Percentiles rank a stretch among this genome's conserved stretches.
These are phyloP conservation scores for Orthonychiurus folsomi DNA, from an alignment of 2,888 invertebrate species.

Conservation along the genomic window DNA sequence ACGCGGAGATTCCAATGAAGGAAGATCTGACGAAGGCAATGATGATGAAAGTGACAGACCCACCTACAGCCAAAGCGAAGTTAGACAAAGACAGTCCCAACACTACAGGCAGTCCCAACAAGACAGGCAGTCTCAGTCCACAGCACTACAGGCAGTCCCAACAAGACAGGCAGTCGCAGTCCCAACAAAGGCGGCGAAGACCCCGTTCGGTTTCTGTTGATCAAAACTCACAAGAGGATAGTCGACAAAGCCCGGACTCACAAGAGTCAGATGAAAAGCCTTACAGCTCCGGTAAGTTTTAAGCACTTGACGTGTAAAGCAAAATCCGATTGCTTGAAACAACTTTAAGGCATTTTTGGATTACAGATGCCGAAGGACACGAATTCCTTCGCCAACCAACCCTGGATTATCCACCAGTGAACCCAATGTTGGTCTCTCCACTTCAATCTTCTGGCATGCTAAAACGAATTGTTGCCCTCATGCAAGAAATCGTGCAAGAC, in stretches of 20 bases:
- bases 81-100: constrained; percentile 2
- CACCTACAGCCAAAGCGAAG: background rate
- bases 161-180: background rate
- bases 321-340: background rate
- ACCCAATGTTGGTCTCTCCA: constrained; percentile 26
- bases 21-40: constrained; percentile 2
- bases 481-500: constrained; percentile 28
- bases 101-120: background rate
- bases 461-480: constrained; percentile 20
- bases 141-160: background rate
- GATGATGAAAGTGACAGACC: background rate
- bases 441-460: constrained; percentile 22
- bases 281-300: background rate
- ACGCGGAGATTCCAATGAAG: background rate
- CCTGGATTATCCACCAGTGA: constrained; percentile 29
- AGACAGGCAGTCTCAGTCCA: background rate
- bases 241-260: background rate
- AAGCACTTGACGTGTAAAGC: background rate
- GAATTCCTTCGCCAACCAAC: constrained; percentile 20
- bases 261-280: background rate
- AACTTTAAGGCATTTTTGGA: background rate
- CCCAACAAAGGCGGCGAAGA: background rate
- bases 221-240: constrained; percentile 3
- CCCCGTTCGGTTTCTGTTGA: background rate
- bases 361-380: constrained; percentile 6